Evolutionary conservation across 1,140 invertebrate genomes (phyloP), one percentile per base, ranked within the genome.

Genomic region (Heliconius hermathena): DNA sequence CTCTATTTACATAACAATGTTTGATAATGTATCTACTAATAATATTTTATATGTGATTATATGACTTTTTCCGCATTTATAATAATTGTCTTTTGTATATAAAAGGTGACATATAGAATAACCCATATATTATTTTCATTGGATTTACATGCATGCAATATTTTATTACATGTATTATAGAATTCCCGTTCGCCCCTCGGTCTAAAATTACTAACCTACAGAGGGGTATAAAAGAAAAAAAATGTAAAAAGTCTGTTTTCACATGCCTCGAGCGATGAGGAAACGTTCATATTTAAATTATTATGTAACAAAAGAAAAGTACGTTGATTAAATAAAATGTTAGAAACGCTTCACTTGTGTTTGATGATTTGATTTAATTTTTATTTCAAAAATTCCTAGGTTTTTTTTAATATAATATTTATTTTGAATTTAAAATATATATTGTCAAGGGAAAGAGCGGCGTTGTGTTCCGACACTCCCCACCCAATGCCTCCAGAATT

Each of bases 201-300:
- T 66, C 60, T 66, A 66, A 60, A 60, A 60, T 60, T 66, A 66
- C 26, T 2, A 29, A 66, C 22, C 4, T 66, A 66, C 4, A 66
- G 60, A 1, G 60, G 26, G 9, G 26, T 66, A 66, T 66, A 29
- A 66, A 66, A 29, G 60, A 16, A 66, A 66, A n/a, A 26, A 66
- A 66, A 66, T 66, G 60, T 16, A 66, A 29, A 29, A 66, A 66
- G 60, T 29, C 60, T 26, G 26, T 26, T 66, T 29, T 16, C 57
- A 29, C 60, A 11, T 29, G 60, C 60, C 60, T 29, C 60, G 3
- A 3, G 60, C 60, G 60, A 66, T 11, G 60, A 66, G 60, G 60
- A 66, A 66, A 66, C 9, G 60, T 66, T 29, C 60, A 66, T 66
- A 66, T 66, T 66, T 66, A 66, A 66, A 66, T 66, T 66, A 66